Base-by-base conservation (phyloP, 2,113 vertebrate genomes). In the Merops nubicus region DNA sequence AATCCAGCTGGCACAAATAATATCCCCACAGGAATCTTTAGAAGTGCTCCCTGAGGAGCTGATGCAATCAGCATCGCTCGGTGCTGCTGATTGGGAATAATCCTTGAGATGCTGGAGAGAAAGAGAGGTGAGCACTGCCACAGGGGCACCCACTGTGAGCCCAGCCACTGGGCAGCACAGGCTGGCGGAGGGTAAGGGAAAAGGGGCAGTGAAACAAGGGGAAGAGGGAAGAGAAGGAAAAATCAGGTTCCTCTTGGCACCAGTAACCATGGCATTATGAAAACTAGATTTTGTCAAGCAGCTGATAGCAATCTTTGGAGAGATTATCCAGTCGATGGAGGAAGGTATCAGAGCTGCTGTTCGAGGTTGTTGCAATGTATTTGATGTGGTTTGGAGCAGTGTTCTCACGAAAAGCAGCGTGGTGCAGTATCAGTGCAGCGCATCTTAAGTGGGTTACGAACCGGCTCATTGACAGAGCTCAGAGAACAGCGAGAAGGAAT, bases 311-410 rank as follows among this genome's bases (percentile, higher is more conserved):
- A n/a, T 96, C 79, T 85, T 34, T 6, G 91, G 86, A 43, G 70
- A 70, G 85, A 74, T 77, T 23, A 48, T 21, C 3, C 54, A 2
- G 72, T 56, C 9, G 70, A 38, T 50, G 54, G 73, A 62, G 50
- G 82, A 60, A 85, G 93, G 70, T 33, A 11, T 21, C 28, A 9
- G 42, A 14, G 16, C 8, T 1, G 38, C 86, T 89, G 69, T 45
- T 45, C 5, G 1, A 64, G 93, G 84, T 2, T 42, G 89, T 1
- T 51, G 69, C 36, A 50, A 26, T 8, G 79, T 34, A 62, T 89
- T 91, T 84, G 91, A 89, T 87, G 80, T 91, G 85, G 86, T 38
- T 63, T 7, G 64, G 65, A 42, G 89, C 86, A 38, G 73, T 7
- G 47, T 56, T 63, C 54, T 69, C 59, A 29, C 13, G 68, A 33